These are phyloP conservation scores for Paratilapia polleni DNA, from an alignment of 2,113 vertebrate species.

Conservation along the genomic window DNA sequence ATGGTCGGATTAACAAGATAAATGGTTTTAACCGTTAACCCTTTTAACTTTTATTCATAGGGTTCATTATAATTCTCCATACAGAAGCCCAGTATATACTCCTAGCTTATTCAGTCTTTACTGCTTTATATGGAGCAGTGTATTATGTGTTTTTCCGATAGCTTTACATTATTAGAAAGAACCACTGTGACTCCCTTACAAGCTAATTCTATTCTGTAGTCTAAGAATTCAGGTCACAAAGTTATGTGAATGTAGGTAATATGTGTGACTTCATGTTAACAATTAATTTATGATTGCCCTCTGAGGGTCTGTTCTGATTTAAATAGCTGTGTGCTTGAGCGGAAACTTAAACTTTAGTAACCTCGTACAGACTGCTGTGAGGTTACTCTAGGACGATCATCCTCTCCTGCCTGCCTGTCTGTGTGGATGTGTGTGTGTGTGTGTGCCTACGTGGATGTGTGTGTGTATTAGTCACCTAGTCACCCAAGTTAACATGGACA, in stretches of 20 bases:
- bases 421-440: slow-evolving; percentile 2
- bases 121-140: background rate
- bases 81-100: background rate
- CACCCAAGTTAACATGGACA: slow-evolving; percentile 6
- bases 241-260: background rate
- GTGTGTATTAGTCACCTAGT: slow-evolving; percentile 16
- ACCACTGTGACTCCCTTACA: background rate
- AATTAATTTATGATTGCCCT: background rate
- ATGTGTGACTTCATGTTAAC: background rate
- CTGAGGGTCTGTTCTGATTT: background rate
- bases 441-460: background rate
- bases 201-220: background rate
- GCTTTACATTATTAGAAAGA: background rate
- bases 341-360: slow-evolving; percentile 67
- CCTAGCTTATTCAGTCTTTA: background rate
- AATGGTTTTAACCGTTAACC: background rate
- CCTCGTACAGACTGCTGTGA: slow-evolving; percentile 17
- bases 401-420: slow-evolving; percentile 8
- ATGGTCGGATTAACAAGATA: background rate
- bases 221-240: background rate
- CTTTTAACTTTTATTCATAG: background rate
- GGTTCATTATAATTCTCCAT: background rate
- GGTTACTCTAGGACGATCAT: slow-evolving; percentile 66
- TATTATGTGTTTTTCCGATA: background rate
- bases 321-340: slow-evolving; percentile 18